These are phyloP conservation scores for Tenthredo scrophulariae DNA, from an alignment of 2,888 invertebrate genomes.

Conservation along the genomic window DNA sequence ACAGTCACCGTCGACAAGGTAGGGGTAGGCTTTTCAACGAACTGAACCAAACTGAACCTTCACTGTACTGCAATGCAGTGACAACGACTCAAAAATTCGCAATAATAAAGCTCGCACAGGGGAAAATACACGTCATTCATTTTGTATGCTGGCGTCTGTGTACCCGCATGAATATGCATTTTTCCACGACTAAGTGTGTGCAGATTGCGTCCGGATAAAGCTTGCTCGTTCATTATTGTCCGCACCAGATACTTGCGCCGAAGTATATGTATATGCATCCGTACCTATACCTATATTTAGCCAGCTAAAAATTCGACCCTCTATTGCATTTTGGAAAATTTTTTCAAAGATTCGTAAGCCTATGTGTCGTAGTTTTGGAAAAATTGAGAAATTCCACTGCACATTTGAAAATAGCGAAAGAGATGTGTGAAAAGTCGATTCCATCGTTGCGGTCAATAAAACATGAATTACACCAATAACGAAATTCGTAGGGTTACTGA, in stretches of 20 bases:
- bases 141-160: constrained; percentile 66
- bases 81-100: constrained; percentile 36
- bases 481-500: constrained; percentile 62
- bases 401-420: neutral
- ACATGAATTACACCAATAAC: constrained; percentile 58
- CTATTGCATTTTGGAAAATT: neutral
- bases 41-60: neutral
- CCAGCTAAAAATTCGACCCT: neutral
- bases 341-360: neutral
- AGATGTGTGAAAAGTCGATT: neutral
- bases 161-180: constrained; percentile 77
- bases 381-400: neutral
- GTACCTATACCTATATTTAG: neutral
- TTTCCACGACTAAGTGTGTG: constrained; percentile 75
- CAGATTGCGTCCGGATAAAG: constrained; percentile 77
- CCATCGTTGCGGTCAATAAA: neutral
- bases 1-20: neutral
- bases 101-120: constrained; percentile 55
- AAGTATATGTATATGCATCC: constrained; percentile 38
- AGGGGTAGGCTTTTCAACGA: neutral
- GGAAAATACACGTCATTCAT: constrained; percentile 66
- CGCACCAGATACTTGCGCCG: constrained; percentile 71
- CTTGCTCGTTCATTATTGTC: constrained; percentile 76
- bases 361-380: neutral
- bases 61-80: neutral